Base-by-base conservation (phyloP, 2,113 vertebrate species). In the Syngnathus scovelli region DNA sequence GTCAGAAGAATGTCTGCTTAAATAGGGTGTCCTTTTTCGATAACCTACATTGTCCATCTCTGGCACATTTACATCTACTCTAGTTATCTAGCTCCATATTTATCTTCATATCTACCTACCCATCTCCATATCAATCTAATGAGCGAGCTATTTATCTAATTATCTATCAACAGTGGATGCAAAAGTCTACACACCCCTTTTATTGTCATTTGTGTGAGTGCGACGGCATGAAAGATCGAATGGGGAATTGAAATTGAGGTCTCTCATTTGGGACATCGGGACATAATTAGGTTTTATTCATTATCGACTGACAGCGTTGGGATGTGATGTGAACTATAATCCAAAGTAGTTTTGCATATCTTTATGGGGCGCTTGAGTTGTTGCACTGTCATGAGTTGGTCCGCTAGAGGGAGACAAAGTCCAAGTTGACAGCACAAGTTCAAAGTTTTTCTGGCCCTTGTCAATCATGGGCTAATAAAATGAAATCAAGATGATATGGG, bases 271-370 rank as follows among this genome's bases (percentile, higher is more conserved):
- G 88, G 87, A 80, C 84, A 76, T 67, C 41, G 11, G 51, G 71
- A 81, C 78, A 77, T 71, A 84, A 85, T 85, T 86, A 89, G 85
- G 63, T 70, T 69, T 76, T 81, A 74, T 82, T 75, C 54, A 64
- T 36, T 74, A 73, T 18, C 46, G 80, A 33, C 84, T 56, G 79
- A 82, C 75, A 49, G 59, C 68, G 60, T 75, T 76, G n/a, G 52
- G 33, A 61, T 52, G 39, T 11, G 56, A 70, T 1, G 49, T 16
- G 16, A 49, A 49, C 18, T 2, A 52, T 52, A 52, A 52, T 52
- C 49, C 49, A 18, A 6, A 0, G 15, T 15, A 16, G 15, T 5
- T 52, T 7, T 8, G 49, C 8, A 10, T 19, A 12, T 43, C 41
- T 43, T 44, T 4, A 15, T 46, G 44, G 13, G 4, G 3, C 44